Evolutionary conservation across 1,140 invertebrate genomes (phyloP).

Genomic region (Druon quercuslanigerum): DNA sequence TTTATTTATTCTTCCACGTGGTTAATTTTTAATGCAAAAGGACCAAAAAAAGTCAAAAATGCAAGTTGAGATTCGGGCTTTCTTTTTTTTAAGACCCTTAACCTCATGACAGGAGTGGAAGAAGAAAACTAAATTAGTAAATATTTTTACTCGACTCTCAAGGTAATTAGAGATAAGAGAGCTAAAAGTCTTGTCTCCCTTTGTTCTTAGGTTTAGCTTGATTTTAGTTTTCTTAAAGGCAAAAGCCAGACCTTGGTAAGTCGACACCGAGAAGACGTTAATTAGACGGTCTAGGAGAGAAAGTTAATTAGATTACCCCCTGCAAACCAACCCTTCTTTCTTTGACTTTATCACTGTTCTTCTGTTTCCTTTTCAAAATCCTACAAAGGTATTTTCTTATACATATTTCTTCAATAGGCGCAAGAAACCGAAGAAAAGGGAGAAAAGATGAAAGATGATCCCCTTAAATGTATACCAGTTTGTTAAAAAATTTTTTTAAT

Average conservation of each 20-base stretch:
- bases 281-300: constrained; percentile 25
- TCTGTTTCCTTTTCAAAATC: constrained; percentile 9
- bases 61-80: no score
- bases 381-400: constrained; percentile 11
- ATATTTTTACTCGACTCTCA: not conserved
- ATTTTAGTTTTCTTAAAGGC: not conserved
- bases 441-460: constrained; percentile 14
- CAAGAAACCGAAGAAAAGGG: not conserved
- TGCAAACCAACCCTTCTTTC: constrained; percentile 12
- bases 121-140: not conserved
- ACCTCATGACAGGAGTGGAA: no score
- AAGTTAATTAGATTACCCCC: constrained; percentile 24
- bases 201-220: constrained; percentile 1
- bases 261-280: constrained; percentile 22
- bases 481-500: no score
- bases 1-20: no score
- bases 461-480: not conserved
- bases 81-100: no score
- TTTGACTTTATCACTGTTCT: not conserved
- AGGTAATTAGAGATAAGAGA: constrained; percentile 12
- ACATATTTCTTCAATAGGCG: not conserved
- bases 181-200: constrained; percentile 5
- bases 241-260: constrained; percentile 24
- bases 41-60: no score
- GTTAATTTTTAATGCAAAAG: no score